Conservation (phyloP, 2,888 invertebrate genomes). For the Limnephilus rhombicus region DNA sequence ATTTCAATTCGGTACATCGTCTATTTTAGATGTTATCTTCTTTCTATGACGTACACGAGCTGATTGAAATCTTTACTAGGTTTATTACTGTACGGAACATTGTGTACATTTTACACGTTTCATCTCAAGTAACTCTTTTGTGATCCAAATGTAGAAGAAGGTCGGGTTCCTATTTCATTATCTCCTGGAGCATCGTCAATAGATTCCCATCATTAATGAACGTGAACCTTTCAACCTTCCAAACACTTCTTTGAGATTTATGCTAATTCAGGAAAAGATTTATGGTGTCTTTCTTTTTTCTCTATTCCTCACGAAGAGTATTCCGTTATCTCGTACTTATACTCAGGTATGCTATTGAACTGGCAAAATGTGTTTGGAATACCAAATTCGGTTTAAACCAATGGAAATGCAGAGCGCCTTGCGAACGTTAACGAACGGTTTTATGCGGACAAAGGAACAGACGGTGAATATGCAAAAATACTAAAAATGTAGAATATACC, state of each 20-base stretch:
- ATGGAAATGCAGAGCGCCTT: neutral
- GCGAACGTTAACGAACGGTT: constrained; percentile 2
- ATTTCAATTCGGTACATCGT: no score
- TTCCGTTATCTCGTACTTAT: constrained; percentile 49
- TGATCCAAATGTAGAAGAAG: neutral
- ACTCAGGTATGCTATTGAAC: constrained; percentile 39
- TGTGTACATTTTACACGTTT: neutral
- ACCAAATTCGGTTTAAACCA: constrained; percentile 26
- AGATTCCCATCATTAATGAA: constrained; percentile 1
- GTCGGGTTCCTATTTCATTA: neutral
- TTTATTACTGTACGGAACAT: neutral
- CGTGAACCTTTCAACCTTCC: neutral
- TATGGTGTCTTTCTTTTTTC: constrained; percentile 15
- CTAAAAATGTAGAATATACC: no score
- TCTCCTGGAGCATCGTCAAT: neutral
- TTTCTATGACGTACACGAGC: neutral
- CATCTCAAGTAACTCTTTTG: neutral
- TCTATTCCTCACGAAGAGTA: constrained; percentile 36
- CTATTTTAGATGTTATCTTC: neutral
- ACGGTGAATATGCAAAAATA: neutral
- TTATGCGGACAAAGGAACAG: neutral
- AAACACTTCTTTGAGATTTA: constrained; percentile 30
- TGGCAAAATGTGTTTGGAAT: constrained; percentile 33
- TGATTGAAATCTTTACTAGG: neutral
- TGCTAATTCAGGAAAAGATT: constrained; percentile 38